These are phyloP conservation scores for Arion vulgaris DNA, from an alignment of 1,140 invertebrate genomes.

Conservation along the genomic window DNA sequence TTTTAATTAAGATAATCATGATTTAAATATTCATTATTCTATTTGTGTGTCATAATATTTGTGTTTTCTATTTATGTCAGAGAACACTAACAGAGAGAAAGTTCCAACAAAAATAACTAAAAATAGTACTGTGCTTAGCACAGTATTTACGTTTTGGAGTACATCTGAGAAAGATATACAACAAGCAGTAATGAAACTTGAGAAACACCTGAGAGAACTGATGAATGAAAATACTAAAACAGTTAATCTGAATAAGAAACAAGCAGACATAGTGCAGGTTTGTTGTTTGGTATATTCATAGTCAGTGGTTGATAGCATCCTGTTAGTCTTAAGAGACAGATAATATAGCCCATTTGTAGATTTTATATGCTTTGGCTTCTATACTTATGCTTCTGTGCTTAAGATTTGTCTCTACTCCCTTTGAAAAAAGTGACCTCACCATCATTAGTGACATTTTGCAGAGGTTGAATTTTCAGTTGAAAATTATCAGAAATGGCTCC, in stretches of 20 bases:
- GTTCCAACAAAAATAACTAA: neutral
- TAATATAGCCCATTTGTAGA: too few species aligned
- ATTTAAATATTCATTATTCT: too few species aligned
- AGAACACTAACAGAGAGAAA: neutral
- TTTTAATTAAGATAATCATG: too few species aligned
- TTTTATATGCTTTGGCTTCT: too few species aligned
- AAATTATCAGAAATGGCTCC: too few species aligned
- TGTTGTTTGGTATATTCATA: neutral
- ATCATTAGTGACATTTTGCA: too few species aligned
- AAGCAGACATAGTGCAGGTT: neutral
- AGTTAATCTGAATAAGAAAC: neutral
- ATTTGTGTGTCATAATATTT: neutral
- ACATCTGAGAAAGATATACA: neutral
- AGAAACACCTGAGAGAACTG: neutral
- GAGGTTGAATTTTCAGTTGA: too few species aligned
- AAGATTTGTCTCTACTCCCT: too few species aligned
- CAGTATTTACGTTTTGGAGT: neutral
- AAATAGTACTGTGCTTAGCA: neutral
- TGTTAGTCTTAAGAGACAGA: too few species aligned
- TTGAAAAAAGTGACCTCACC: too few species aligned
- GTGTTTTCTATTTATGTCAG: neutral
- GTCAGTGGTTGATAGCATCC: too few species aligned
- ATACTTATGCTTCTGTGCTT: too few species aligned
- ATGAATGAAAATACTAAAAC: neutral
- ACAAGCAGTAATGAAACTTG: neutral